Evolutionary conservation across 2,797 vertebrate species (phyloP).

Genomic region (Hozukius guyotensis): DNA sequence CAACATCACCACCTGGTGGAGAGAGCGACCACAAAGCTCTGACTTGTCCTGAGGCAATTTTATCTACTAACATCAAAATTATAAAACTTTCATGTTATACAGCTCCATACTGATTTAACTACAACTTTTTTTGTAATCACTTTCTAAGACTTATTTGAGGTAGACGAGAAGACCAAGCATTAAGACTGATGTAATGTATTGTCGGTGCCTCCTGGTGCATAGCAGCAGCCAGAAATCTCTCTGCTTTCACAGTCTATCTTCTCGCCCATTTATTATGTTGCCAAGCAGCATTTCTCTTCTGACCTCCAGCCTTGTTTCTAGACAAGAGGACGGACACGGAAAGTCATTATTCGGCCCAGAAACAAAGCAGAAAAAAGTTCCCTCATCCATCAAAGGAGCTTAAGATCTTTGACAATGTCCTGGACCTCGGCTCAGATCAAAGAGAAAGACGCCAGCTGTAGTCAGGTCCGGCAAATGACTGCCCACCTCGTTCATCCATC

Average conservation of each 20-base stretch:
- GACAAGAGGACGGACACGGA: constrained; percentile 59
- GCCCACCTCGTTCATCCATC: constrained; percentile 70
- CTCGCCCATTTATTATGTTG: constrained; percentile 63
- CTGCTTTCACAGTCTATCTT: constrained; percentile 49
- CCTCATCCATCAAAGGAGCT: constrained; percentile 76
- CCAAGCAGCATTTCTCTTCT: constrained; percentile 65
- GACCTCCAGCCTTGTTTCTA: constrained; percentile 66
- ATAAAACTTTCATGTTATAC: constrained; percentile 6
- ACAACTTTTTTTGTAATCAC: constrained; percentile 13
- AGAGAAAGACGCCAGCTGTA: constrained; percentile 52
- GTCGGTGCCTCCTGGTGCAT: constrained; percentile 21
- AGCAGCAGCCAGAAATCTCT: constrained; percentile 38
- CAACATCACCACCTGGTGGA: constrained; percentile 77
- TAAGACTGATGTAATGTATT: constrained; percentile 37
- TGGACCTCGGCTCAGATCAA: constrained; percentile 51
- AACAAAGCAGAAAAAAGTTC: constrained; percentile 68
- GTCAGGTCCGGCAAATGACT: constrained; percentile 59
- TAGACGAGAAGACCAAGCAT: constrained; percentile 1
- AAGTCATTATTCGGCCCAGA: constrained; percentile 69
- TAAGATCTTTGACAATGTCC: constrained; percentile 72
- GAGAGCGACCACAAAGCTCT: constrained; percentile 3
- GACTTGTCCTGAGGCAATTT: constrained; percentile 14
- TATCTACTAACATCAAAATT: constrained; percentile 1
- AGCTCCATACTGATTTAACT: constrained; percentile 10
- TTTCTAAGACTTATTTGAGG: constrained; percentile 20